These are phyloP conservation scores for Chiroxiphia lanceolata DNA, from an alignment of 2,797 vertebrate genomes.

Conservation along the genomic window DNA sequence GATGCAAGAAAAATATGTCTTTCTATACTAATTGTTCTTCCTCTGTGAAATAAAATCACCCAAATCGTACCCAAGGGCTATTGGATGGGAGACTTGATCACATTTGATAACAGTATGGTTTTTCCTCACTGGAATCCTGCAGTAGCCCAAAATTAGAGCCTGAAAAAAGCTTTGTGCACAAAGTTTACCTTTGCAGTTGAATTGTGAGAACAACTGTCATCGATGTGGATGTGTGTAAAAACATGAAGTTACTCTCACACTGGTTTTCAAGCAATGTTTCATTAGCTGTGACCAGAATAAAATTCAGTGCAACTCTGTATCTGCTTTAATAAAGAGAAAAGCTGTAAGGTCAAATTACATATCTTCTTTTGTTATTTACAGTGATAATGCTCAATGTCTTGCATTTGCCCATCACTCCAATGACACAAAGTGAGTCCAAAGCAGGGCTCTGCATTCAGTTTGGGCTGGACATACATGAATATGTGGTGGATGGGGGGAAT, in stretches of 20 bases:
- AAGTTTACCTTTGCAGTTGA: background rate
- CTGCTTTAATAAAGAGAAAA: conserved; percentile 14
- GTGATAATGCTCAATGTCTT: background rate
- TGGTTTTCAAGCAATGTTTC: background rate
- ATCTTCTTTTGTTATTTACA: background rate
- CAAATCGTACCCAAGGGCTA: background rate
- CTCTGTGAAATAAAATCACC: background rate
- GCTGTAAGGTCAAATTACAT: background rate
- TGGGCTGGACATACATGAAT: background rate
- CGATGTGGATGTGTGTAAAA: background rate
- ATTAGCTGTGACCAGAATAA: background rate
- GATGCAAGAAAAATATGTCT: background rate
- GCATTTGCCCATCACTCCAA: background rate
- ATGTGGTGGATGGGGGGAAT: background rate
- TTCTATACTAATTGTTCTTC: background rate
- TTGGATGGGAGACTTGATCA: background rate
- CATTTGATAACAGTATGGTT: background rate
- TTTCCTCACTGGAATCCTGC: background rate
- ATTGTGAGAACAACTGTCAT: background rate
- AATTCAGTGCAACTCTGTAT: background rate
- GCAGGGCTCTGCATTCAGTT: background rate
- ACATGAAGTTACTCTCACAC: background rate
- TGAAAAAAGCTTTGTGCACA: background rate
- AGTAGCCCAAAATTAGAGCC: background rate
- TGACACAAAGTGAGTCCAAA: background rate